Base-by-base conservation (phyloP, 2,113 vertebrate genomes). In the Coregonus clupeaformis region DNA sequence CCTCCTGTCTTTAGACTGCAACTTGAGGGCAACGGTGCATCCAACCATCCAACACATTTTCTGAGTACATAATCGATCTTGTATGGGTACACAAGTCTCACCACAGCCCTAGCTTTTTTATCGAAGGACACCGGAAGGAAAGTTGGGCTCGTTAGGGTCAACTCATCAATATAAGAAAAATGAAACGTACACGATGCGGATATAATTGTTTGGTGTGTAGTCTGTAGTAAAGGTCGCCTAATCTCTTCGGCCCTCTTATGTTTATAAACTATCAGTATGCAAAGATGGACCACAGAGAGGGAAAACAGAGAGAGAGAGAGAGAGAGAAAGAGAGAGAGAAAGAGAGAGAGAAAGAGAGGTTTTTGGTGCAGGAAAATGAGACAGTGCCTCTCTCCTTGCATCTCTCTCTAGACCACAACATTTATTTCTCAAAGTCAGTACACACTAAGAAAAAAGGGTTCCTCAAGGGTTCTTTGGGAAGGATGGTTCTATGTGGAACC, bases 61-160 rank as follows among this genome's bases (percentile, higher is more conserved):
- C 78, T 30, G 83, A 85, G 78, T 76, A 84, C 78, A 85, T 79
- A 82, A 85, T 87, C 83, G 80, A 87, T 85, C 82, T 79, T 75
- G 65, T 75, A 36, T 45, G 68, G 73, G 36, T 66, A 78, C 64
- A 82, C 79, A 69, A 74, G 32, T 72, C 67, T 71, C 68, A 36
- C 65, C 66, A 57, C 59, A 32, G 52, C 62, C 52, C 32, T 75
- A n/a, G 63, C 77, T 69, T 14, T 67, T 11, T 67, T 27, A 66
- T 7, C 65, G 78, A 81, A 78, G 77, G 71, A 81, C 69, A 45
- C 64, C 6, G 36, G 24, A 66, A 64, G 63, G 49, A 25, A 30
- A n/a, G 1, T 27, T 30, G 65, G 29, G 32, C 71, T 68, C 74
- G 36, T 42, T 68, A 69, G 77, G 77, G 79, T 67, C 75, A 78